Percentiles rank a stretch among this genome's conserved stretches.
Evolutionary conservation across 2,797 vertebrate genomes (phyloP).

Genomic region (Ammospiza maritima): DNA sequence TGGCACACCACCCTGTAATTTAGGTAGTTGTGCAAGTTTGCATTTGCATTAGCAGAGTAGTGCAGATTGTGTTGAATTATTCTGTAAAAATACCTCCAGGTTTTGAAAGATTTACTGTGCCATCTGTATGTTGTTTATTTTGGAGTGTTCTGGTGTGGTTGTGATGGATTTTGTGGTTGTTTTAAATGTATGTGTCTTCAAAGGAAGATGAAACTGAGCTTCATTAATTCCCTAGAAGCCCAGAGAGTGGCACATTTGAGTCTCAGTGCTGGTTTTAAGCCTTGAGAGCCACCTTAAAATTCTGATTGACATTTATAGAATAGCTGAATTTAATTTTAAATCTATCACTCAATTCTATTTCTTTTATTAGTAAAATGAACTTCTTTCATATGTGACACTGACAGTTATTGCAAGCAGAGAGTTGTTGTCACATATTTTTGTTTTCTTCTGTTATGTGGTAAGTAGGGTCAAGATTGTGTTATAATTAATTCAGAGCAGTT

Average conservation of each 20-base stretch:
- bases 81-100: constrained; percentile 24
- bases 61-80: constrained; percentile 25
- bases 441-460: constrained; percentile 30
- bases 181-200: not conserved
- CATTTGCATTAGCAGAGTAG: constrained; percentile 54
- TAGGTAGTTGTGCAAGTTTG: constrained; percentile 48
- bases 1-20: constrained; percentile 71
- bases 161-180: constrained; percentile 18
- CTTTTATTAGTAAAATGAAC: constrained; percentile 42
- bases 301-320: constrained; percentile 21
- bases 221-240: not conserved
- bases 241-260: not conserved
- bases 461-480: constrained; percentile 31
- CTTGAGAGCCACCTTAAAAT: constrained; percentile 13
- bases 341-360: constrained; percentile 6
- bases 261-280: not conserved
- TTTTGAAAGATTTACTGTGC: constrained; percentile 25
- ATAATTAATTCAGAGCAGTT: constrained; percentile 22
- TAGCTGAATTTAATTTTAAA: constrained; percentile 38
- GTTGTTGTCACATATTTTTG: constrained; percentile 41
- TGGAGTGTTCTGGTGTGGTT: constrained; percentile 7
- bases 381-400: constrained; percentile 12
- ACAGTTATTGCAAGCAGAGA: not conserved
- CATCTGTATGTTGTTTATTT: constrained; percentile 11
- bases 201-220: not conserved